Conservation (phyloP, 1,140 invertebrate genomes). For the Drosophila sp. region DNA sequence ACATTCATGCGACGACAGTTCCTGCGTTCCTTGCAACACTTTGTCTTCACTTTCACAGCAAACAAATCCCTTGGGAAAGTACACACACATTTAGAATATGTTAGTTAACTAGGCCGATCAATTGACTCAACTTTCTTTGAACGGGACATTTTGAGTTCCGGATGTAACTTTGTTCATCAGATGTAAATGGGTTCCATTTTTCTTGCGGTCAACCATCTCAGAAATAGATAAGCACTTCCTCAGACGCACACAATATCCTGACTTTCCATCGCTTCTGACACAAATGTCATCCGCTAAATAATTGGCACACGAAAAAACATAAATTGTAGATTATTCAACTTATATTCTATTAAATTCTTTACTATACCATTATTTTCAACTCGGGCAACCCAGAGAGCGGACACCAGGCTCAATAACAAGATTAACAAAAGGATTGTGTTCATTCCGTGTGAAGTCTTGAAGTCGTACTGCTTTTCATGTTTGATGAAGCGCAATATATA, state of each 20-base stretch:
- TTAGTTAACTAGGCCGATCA: background rate
- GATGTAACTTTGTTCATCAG: background rate
- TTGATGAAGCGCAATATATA: too few species aligned
- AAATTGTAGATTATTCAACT: too few species aligned
- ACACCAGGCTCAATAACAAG: background rate
- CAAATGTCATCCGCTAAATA: conserved; percentile 3
- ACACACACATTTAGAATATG: background rate
- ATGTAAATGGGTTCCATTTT: background rate
- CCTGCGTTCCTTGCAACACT: background rate
- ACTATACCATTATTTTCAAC: background rate
- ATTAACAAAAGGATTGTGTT: background rate
- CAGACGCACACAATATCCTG: background rate
- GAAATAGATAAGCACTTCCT: background rate
- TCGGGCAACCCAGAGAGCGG: background rate
- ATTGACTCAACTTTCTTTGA: background rate
- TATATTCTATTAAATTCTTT: background rate
- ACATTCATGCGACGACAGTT: background rate
- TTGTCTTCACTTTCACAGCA: conserved; percentile 26
- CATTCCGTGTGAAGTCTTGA: background rate
- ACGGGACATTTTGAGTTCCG: background rate
- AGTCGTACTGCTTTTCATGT: background rate
- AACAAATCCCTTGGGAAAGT: background rate
- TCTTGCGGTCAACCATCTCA: background rate
- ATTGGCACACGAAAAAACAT: background rate
- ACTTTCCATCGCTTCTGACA: background rate